phyloP scores from a whole-genome alignment of 2,113 vertebrate species.

The Shinisaurus crocodilurus region DNA sequence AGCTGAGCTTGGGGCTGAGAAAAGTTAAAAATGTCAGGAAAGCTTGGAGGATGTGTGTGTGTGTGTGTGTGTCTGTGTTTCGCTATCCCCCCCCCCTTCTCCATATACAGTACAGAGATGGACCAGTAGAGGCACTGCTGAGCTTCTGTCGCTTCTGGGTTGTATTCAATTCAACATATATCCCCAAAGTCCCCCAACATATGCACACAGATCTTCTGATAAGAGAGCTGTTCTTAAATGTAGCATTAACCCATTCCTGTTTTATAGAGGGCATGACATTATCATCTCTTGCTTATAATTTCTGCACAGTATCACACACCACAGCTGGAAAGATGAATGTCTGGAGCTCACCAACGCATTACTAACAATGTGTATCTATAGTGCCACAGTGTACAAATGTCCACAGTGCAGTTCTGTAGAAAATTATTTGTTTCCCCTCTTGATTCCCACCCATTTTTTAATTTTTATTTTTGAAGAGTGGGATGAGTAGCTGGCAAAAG shows the following conservation, averaged over 20 bases:
- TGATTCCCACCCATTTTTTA: neutral
- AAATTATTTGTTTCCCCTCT: neutral
- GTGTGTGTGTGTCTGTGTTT: neutral
- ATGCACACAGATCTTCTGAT: neutral
- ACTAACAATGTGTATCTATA: too few relatives aligned
- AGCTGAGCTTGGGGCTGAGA: neutral
- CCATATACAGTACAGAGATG: neutral
- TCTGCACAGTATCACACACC: neutral
- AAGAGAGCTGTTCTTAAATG: neutral
- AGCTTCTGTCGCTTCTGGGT: slow-evolving; percentile 12
- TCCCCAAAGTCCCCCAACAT: neutral
- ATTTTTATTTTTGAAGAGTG: neutral
- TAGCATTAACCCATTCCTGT: neutral
- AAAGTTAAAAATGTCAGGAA: slow-evolving; percentile 35
- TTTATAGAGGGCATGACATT: neutral
- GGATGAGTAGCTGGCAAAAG: neutral
- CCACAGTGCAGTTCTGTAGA: neutral
- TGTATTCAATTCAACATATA: neutral
- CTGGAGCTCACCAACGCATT: neutral
- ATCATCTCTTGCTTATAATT: neutral
- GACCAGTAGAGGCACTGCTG: slow-evolving; percentile 47
- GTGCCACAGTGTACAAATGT: too few relatives aligned
- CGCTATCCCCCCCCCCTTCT: neutral
- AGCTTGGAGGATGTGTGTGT: neutral
- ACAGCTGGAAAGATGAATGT: neutral